Evolutionary conservation across 2,113 vertebrate genomes (phyloP), one percentile per base, ranked within the genome.

Genomic region (Heteronetta atricapilla): DNA sequence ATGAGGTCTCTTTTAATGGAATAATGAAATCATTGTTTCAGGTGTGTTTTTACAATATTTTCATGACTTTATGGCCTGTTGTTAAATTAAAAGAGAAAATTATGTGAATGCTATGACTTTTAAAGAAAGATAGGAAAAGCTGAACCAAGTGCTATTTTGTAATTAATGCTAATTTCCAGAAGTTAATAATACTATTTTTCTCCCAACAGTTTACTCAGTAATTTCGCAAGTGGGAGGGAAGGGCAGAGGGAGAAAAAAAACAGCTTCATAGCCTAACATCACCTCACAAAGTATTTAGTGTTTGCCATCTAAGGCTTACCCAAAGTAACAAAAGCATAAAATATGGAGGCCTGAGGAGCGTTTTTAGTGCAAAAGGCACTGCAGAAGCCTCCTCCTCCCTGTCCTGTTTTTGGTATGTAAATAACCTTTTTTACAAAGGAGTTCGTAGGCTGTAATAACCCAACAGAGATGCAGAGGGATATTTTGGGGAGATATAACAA

Each of bases 381-480:
- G 2, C 8, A 56, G 18, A 34, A 85, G 13, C 16, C 34, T 11
- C 33, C 38, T 77, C 59, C 8, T 9, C 29, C 29, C 17, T 48
- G 26, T 28, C 21, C 33, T 1, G 0, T 8, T 46, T 40, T 16
- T 31, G 11, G 13, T 62, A 22, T 6, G 20, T 29, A 58, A 70
- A 36, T 82, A 6, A 0, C 10, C 6, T 58, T 66, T 74, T 29
- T 33, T 56, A 17, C 64, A 19, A 19, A 19, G 40, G 11, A 6
- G 2, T 36, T 84, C 7, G 2, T 14, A 40, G 50, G 4, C 18
- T 26, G 2, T 5, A 12, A 20, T 11, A 22, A 2, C 34, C 29
- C 20, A 79, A 52, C 0, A 0, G 22, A 46, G 50, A 53, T n/a
- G 18, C 48, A 48, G 66, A n/a, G 15, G 1, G 20, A 2, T 25